A percentile compares a stretch with the other conserved stretches of the same genome.
phyloP scores from a whole-genome alignment of 2,888 invertebrate genomes.

The Amiota mariae region DNA sequence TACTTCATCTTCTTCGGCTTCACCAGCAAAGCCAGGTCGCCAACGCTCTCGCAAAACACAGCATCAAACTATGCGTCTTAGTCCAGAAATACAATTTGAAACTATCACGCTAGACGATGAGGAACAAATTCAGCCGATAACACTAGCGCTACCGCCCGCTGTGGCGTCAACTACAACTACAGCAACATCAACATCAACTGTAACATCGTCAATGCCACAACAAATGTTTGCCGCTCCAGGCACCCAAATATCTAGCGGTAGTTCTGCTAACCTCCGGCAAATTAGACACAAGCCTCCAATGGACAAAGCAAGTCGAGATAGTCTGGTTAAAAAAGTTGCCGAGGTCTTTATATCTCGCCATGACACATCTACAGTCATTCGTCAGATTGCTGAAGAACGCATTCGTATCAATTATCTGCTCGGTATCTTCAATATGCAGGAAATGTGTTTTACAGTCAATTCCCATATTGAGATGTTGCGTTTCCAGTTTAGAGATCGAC shows the following conservation, averaged over 20 bases:
- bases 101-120: slow-evolving; percentile 40
- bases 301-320: background rate
- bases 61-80: slow-evolving; percentile 46
- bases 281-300: background rate
- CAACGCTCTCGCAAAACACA: slow-evolving; percentile 54
- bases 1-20: background rate
- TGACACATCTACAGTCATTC: slow-evolving; percentile 43
- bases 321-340: background rate
- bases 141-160: background rate
- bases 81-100: slow-evolving; percentile 53
- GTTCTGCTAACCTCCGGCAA: slow-evolving; percentile 5
- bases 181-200: background rate
- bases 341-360: slow-evolving; percentile 35
- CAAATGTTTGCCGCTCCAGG: background rate
- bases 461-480: slow-evolving; percentile 37
- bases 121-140: background rate
- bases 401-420: slow-evolving; percentile 56
- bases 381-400: slow-evolving; percentile 51
- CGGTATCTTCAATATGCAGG: slow-evolving; percentile 50
- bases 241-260: background rate
- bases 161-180: background rate
- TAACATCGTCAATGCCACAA: background rate
- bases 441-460: slow-evolving; percentile 50
- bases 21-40: slow-evolving; percentile 19
- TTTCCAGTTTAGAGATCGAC: slow-evolving; percentile 47